phyloP scores from a whole-genome alignment of 2,888 invertebrate genomes.

The Sthenelais limicola region DNA sequence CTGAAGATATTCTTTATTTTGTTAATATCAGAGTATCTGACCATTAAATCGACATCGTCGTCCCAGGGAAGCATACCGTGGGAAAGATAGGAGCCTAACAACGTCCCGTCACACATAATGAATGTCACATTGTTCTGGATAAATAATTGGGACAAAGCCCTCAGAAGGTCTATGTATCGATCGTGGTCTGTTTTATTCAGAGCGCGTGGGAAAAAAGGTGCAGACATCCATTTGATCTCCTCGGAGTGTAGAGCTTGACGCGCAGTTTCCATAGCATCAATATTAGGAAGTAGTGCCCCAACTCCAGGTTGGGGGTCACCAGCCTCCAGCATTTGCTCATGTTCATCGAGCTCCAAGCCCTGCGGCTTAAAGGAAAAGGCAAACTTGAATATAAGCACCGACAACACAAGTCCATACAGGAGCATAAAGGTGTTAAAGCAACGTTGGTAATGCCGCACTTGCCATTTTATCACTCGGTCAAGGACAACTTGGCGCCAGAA shows the following conservation, averaged over 20 bases:
- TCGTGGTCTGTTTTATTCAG: slow-evolving; percentile 15
- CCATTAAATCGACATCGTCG: slow-evolving; percentile 40
- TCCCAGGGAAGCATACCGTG: slow-evolving; percentile 40
- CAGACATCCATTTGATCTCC: slow-evolving; percentile 10
- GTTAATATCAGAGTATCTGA: slow-evolving; percentile 19
- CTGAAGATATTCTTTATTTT: slow-evolving; percentile 38
- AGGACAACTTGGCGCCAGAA: too few species aligned
- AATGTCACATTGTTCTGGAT: slow-evolving; percentile 24
- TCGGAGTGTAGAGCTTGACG: slow-evolving; percentile 5
- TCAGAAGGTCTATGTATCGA: slow-evolving; percentile 1
- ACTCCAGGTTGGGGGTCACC: not conserved
- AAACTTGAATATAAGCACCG: slow-evolving; percentile 11
- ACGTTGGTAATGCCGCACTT: slow-evolving; percentile 18
- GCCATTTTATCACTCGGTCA: too few species aligned
- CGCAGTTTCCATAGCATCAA: slow-evolving; percentile 4
- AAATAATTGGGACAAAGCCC: slow-evolving; percentile 10
- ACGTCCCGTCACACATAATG: slow-evolving; percentile 42
- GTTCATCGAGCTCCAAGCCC: not conserved
- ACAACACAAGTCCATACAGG: slow-evolving; percentile 24
- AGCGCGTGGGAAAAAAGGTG: slow-evolving; percentile 32
- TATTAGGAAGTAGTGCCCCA: not conserved
- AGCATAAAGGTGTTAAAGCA: slow-evolving; percentile 20
- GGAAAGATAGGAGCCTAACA: slow-evolving; percentile 25
- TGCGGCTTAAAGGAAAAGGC: not conserved
- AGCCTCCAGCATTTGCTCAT: not conserved